These are phyloP conservation scores for Okapia johnstoni DNA, from an alignment of 2,113 vertebrate species.

Conservation along the genomic window DNA sequence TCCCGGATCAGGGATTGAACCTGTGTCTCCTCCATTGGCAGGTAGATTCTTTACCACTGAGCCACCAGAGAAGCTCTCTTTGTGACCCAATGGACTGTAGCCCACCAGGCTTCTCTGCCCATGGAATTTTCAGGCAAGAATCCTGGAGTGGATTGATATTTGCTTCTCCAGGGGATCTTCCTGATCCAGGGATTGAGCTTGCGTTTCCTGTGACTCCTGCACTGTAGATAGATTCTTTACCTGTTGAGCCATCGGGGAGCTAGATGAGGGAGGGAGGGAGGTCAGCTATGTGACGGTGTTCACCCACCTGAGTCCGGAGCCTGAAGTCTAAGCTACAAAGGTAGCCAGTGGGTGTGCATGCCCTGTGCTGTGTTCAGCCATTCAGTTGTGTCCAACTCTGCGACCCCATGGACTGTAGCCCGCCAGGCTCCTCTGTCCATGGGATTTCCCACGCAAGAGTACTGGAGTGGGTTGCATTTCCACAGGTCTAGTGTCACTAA, in stretches of 20 bases:
- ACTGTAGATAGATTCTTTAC: neutral
- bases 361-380: neutral
- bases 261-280: neutral
- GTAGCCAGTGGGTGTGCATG: neutral
- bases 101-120: neutral
- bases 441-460: neutral
- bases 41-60: neutral
- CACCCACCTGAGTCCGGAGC: fast-evolving
- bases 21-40: neutral
- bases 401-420: neutral
- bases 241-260: neutral
- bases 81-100: neutral
- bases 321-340: neutral
- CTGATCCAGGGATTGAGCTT: neutral
- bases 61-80: neutral
- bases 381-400: neutral
- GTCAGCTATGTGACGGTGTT: neutral
- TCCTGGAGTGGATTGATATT: neutral
- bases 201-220: neutral
- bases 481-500: neutral
- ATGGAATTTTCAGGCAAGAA: neutral
- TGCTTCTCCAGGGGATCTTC: neutral
- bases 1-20: neutral
- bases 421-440: neutral
- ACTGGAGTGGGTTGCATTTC: neutral